Base-by-base conservation (phyloP, 2,888 invertebrate genomes). In the Adelphocoris suturalis region DNA sequence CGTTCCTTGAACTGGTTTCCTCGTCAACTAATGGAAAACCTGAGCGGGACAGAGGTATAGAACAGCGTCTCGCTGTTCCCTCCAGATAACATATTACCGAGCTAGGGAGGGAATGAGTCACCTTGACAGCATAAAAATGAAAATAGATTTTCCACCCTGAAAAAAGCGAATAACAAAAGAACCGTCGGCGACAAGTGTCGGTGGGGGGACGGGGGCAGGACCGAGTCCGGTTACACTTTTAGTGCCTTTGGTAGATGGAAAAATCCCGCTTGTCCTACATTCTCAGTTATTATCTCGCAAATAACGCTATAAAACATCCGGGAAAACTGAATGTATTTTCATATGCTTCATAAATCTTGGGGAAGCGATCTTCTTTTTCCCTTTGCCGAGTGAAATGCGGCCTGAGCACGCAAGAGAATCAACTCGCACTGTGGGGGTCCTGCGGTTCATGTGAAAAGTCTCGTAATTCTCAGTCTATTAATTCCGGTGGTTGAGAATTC, bases 281-380 rank as follows among this genome's bases (percentile, higher is more conserved):
- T 85, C 85, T 27, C 85, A 84, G 85, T 85, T 85, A 85, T 85
- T 85, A 85, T 85, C 85, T 85, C 85, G 85, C 85, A 85, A 85
- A 85, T 85, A 85, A 61, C 85, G 85, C 85, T 85, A 85, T 85
- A 85, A 85, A 85, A 85, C 85, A 85, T 85, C 61, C 85, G 61
- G 52, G 55, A 61, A 16, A 85, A 85, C 61, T 85, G 85, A 61
- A 85, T 85, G 85, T 85, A 85, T 85, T 85, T 85, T 85, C 85
- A 85, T 85, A 85, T 85, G 85, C 85, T 85, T 28, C 85, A 85
- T 85, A 85, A 85, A 85, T 85, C 85, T 85, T 23, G 13, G 28
- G 61, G 27, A 85, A 4, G 55, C 55, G 68, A 68, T 68, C 68
- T 37, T 37, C 37, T 37, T 37, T n/a, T 37, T 37, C 37, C 37